Conservation (phyloP, 2,888 invertebrate genomes). For the Horisme vitalbata region DNA sequence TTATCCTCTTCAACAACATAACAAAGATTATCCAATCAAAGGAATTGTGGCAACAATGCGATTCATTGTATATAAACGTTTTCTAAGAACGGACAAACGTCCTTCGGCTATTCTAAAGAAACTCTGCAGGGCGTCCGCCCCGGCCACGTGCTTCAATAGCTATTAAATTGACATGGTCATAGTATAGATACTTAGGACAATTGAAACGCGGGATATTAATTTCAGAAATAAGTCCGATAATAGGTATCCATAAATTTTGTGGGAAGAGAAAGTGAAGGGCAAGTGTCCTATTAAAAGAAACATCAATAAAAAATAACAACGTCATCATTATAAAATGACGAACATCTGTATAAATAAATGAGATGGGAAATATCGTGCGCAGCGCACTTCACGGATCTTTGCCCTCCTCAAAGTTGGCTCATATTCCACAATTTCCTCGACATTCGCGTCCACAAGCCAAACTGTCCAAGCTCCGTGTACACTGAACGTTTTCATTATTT, state of each 20-base stretch:
- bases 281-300: no score
- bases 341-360: background rate
- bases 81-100: conserved; percentile 31
- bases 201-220: conserved; percentile 16
- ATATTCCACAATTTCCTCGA: background rate
- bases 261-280: no score
- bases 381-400: background rate
- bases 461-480: conserved; percentile 19
- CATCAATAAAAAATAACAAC: no score
- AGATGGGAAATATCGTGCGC: background rate
- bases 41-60: conserved; percentile 20
- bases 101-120: conserved; percentile 35
- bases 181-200: background rate
- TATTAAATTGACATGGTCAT: conserved; percentile 5
- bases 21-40: conserved; percentile 7
- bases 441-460: conserved; percentile 25
- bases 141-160: conserved; percentile 24
- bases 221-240: background rate
- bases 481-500: conserved; percentile 70
- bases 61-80: conserved; percentile 22
- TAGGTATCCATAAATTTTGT: no score
- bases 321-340: background rate
- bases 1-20: background rate
- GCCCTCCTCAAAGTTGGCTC: conserved; percentile 5
- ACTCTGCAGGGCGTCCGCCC: conserved; percentile 27